Percentiles rank a stretch among this genome's conserved stretches.
Evolutionary conservation across 2,888 invertebrate species (phyloP).

Genomic region (Copidosoma aretas): DNA sequence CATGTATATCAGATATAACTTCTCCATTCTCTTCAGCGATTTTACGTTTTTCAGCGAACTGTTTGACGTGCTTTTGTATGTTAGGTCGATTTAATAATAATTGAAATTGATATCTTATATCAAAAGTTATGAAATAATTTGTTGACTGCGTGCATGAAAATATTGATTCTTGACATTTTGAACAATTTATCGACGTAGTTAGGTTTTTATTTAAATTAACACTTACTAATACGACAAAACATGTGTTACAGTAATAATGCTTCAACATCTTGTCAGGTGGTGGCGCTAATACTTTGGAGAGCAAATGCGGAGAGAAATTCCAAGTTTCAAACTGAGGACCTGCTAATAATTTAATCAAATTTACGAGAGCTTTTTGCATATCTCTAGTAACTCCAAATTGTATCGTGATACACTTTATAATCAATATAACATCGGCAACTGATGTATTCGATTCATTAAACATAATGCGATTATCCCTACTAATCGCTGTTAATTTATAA

Average conservation of each 20-base stretch:
- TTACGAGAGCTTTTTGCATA: slow-evolving; percentile 1
- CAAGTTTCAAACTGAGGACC: slow-evolving; percentile 20
- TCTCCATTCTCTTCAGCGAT: background rate
- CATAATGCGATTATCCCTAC: slow-evolving; percentile 12
- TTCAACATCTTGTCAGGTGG: slow-evolving; percentile 6
- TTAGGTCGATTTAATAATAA: slow-evolving; percentile 4
- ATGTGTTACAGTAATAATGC: slow-evolving; percentile 14
- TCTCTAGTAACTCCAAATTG: slow-evolving; percentile 11
- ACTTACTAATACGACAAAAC: background rate
- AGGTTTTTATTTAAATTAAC: background rate
- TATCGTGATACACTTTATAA: slow-evolving; percentile 8
- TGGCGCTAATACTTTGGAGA: slow-evolving; percentile 7
- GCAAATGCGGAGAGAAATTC: slow-evolving; percentile 5
- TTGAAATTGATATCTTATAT: slow-evolving; percentile 9
- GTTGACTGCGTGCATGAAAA: background rate
- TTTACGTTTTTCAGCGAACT: slow-evolving; percentile 14
- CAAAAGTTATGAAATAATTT: slow-evolving; percentile 10
- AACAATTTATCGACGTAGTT: background rate
- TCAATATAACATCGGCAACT: slow-evolving; percentile 20
- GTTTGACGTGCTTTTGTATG: slow-evolving; percentile 9
- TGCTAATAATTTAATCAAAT: slow-evolving; percentile 8
- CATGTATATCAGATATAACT: slow-evolving; percentile 9
- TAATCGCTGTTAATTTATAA: background rate
- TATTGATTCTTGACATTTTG: background rate
- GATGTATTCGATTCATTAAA: slow-evolving; percentile 13